phyloP scores from a whole-genome alignment of 2,888 invertebrate species.

The Coelogynopora nodosa region DNA sequence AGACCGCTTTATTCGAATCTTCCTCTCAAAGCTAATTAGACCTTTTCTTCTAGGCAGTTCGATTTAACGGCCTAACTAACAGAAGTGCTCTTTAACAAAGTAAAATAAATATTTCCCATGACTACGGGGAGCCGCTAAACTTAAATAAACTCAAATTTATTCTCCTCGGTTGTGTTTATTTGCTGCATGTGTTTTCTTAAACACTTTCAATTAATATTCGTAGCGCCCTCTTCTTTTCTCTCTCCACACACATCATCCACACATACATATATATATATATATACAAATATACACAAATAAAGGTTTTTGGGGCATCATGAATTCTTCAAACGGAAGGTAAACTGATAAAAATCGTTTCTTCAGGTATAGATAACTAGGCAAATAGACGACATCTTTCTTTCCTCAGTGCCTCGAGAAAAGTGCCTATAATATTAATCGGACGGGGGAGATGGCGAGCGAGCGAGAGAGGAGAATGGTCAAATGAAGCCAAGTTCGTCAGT shows the following conservation, averaged over 20 bases:
- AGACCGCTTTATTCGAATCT: slow-evolving; percentile 1
- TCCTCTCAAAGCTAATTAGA: slow-evolving; percentile 19
- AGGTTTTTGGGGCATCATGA: slow-evolving; percentile 3
- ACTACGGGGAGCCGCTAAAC: slow-evolving; percentile 22
- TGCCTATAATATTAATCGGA: not conserved
- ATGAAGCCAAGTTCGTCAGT: not conserved
- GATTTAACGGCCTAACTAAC: slow-evolving; percentile 16
- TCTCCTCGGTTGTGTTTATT: not conserved
- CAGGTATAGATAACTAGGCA: slow-evolving; percentile 8
- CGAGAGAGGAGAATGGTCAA: not conserved
- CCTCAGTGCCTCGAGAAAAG: slow-evolving; percentile 4
- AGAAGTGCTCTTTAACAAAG: slow-evolving; percentile 24
- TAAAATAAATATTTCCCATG: slow-evolving; percentile 29
- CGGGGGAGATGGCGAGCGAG: not conserved
- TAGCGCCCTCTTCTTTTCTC: slow-evolving; percentile 13
- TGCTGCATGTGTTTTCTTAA: slow-evolving; percentile 19
- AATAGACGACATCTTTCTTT: slow-evolving; percentile 7
- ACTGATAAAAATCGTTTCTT: slow-evolving; percentile 24
- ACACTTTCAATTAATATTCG: slow-evolving; percentile 25
- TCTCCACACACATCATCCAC: not conserved
- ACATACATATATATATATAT: not conserved
- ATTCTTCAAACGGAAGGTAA: slow-evolving; percentile 21
- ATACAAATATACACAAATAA: not conserved
- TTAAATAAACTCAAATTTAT: slow-evolving; percentile 28
- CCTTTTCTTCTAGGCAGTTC: slow-evolving; percentile 19